phyloP scores from a whole-genome alignment of 2,113 vertebrate species.

The Tyto alba region DNA sequence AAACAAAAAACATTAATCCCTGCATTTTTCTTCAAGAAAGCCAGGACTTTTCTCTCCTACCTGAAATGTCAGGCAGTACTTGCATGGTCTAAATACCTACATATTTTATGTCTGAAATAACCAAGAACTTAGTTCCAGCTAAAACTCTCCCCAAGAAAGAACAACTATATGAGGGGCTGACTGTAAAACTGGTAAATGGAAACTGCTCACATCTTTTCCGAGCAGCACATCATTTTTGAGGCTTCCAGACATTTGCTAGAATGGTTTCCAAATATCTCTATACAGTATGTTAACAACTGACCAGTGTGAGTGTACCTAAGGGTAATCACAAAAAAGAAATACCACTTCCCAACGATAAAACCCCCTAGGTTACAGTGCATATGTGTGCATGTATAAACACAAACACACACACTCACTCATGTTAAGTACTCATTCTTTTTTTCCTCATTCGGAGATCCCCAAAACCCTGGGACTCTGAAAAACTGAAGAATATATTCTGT shows the following conservation, averaged over 20 bases:
- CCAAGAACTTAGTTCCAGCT: neutral
- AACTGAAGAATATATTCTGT: neutral
- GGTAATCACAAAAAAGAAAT: neutral
- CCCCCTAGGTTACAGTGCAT: neutral
- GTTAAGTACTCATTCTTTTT: neutral
- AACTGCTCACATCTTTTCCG: neutral
- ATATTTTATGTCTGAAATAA: neutral
- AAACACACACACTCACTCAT: neutral
- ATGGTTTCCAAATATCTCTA: neutral
- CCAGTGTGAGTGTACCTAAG: neutral
- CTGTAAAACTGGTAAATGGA: neutral
- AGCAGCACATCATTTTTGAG: neutral
- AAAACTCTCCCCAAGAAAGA: neutral
- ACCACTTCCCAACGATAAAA: neutral
- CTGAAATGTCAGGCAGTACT: neutral
- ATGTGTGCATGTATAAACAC: accelerated
- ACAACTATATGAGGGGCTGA: neutral
- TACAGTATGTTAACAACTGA: neutral
- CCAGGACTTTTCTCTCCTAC: neutral
- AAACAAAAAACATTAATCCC: neutral
- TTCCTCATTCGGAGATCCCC: neutral
- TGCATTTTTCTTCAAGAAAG: neutral
- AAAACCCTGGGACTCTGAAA: neutral
- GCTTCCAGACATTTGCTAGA: neutral
- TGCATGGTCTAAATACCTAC: neutral